A percentile compares a stretch with the other conserved stretches of the same genome.
phyloP scores from a whole-genome alignment of 2,113 vertebrate species.

The Poeciliopsis retropinna region DNA sequence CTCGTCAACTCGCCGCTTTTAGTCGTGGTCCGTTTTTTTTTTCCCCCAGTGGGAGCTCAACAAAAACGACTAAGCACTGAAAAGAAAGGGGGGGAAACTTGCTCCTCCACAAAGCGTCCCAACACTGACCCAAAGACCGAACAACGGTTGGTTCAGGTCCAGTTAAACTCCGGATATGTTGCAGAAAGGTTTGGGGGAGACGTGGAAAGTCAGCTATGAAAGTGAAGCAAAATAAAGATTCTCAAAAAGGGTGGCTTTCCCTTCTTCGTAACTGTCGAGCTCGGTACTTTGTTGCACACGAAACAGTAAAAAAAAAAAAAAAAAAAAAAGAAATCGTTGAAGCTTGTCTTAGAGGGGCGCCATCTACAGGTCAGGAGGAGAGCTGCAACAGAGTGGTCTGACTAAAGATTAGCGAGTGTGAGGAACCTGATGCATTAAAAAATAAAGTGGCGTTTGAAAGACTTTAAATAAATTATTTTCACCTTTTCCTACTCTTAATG shows the following conservation, averaged over 20 bases:
- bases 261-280: slow-evolving; percentile 47
- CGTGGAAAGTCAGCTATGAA: neutral
- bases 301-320: slow-evolving; percentile 38
- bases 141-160: slow-evolving; percentile 1
- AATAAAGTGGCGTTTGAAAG: too few species aligned
- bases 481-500: too few species aligned
- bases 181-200: neutral
- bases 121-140: slow-evolving; percentile 7
- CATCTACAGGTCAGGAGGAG: slow-evolving; percentile 64
- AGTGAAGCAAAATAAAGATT: slow-evolving; percentile 21
- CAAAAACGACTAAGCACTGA: slow-evolving; percentile 28
- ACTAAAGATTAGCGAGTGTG: too few species aligned
- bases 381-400: neutral
- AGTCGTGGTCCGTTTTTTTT: slow-evolving; percentile 22
- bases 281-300: slow-evolving; percentile 68
- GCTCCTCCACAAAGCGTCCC: slow-evolving; percentile 29
- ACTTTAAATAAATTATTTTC: too few species aligned
- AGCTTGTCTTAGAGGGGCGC: slow-evolving; percentile 34
- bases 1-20: slow-evolving; percentile 46
- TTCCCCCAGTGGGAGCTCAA: slow-evolving; percentile 35
- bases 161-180: neutral
- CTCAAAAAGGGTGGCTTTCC: slow-evolving; percentile 17
- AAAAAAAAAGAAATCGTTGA: neutral
- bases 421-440: too few species aligned
- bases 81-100: neutral